A percentile compares a stretch with the other conserved stretches of the same genome.
Evolutionary conservation across 2,113 vertebrate species (phyloP).

Genomic region (Vanacampus margaritifer): DNA sequence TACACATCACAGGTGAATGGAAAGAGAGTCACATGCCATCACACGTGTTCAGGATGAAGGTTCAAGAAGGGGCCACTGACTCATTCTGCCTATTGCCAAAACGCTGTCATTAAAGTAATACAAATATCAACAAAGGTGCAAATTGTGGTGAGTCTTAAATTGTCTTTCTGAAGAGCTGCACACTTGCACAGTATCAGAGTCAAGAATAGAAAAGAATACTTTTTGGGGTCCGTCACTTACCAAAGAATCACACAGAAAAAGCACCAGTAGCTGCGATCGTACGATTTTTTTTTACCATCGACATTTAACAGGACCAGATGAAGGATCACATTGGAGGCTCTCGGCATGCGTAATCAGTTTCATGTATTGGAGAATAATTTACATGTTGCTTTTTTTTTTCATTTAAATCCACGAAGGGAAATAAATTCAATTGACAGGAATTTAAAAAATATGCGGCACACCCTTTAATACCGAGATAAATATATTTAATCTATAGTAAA

Average conservation of each 20-base stretch:
- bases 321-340: slow-evolving; percentile 40
- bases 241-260: slow-evolving; percentile 29
- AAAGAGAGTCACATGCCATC: slow-evolving; percentile 67
- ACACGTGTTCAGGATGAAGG: slow-evolving; percentile 64
- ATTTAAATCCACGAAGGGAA: too few relatives aligned
- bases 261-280: slow-evolving; percentile 31
- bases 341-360: slow-evolving; percentile 40
- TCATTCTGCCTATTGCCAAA: slow-evolving; percentile 7
- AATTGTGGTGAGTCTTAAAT: slow-evolving; percentile 57
- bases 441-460: too few relatives aligned
- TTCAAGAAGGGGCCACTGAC: slow-evolving; percentile 47
- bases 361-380: slow-evolving; percentile 32
- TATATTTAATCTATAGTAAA: too few relatives aligned
- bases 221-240: slow-evolving; percentile 19
- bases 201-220: slow-evolving; percentile 54
- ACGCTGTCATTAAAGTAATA: neutral
- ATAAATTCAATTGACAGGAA: too few relatives aligned
- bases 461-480: too few relatives aligned
- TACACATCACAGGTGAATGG: slow-evolving; percentile 72
- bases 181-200: slow-evolving; percentile 57
- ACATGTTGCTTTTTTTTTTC: slow-evolving; percentile 23
- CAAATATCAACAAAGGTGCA: slow-evolving; percentile 50
- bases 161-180: slow-evolving; percentile 46
- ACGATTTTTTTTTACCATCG: slow-evolving; percentile 32
- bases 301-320: slow-evolving; percentile 40